These are phyloP conservation scores for Conomelus anceps DNA, from an alignment of 2,888 invertebrate species.

Conservation along the genomic window DNA sequence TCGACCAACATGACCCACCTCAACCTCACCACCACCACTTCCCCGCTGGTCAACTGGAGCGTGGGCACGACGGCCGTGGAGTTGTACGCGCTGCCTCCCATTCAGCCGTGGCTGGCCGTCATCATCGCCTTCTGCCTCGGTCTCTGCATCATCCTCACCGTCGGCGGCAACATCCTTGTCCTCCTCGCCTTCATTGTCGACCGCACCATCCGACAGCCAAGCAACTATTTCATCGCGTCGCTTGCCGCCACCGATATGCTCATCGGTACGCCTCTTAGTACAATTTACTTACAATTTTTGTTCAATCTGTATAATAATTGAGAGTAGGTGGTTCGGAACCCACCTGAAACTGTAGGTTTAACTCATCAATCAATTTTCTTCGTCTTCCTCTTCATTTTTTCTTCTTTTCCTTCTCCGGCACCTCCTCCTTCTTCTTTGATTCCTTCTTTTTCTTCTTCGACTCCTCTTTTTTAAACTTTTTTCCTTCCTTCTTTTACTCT, in stretches of 20 bases:
- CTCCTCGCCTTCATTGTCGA: slow-evolving; percentile 92
- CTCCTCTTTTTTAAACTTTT: too few relatives aligned
- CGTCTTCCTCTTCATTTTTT: too few relatives aligned
- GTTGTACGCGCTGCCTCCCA: slow-evolving; percentile 66
- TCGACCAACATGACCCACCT: slow-evolving; percentile 1
- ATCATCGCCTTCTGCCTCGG: slow-evolving; percentile 81
- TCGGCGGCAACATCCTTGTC: slow-evolving; percentile 92
- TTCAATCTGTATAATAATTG: too few relatives aligned
- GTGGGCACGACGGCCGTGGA: slow-evolving; percentile 32
- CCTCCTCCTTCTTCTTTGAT: too few relatives aligned
- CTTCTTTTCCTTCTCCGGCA: too few relatives aligned
- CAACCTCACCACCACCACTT: slow-evolving; percentile 2
- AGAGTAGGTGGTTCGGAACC: too few relatives aligned
- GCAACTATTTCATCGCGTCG: slow-evolving; percentile 98
- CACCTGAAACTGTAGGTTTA: too few relatives aligned
- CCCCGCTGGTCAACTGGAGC: neutral
- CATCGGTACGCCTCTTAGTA: slow-evolving; percentile 60
- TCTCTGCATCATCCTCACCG: slow-evolving; percentile 83
- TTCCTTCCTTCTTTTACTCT: too few relatives aligned
- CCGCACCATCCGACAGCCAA: slow-evolving; percentile 88
- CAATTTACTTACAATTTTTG: too few relatives aligned
- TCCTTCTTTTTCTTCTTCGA: too few relatives aligned
- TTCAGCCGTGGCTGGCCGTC: slow-evolving; percentile 83
- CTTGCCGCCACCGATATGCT: slow-evolving; percentile 94
- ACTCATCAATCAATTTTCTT: too few relatives aligned